Base-by-base conservation (phyloP, 2,797 vertebrate genomes). In the Crypturellus tataupa region DNA sequence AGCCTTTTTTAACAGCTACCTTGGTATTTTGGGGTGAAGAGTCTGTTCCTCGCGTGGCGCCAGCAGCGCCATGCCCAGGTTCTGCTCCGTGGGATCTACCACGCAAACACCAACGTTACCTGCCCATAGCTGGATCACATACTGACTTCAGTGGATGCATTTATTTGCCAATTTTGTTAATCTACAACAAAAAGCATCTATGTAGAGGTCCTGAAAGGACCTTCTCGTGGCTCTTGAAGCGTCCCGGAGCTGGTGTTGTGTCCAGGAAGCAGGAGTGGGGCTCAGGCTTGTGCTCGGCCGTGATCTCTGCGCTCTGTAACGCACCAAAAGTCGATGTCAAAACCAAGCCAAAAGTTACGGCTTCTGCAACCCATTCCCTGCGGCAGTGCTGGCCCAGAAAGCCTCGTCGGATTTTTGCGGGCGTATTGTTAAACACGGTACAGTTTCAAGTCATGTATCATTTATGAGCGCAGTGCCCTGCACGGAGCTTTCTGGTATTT, bases 381-480 rank as follows among this genome's bases (percentile, higher is more conserved):
- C 29, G 25, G 31, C 11, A 14, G 2, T 21, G 55, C 8, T 14
- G 60, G 27, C 44, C 27, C 35, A 20, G 55, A 64, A 44, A 64
- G 13, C n/a, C 24, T 39, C 39, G 8, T 0, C 0, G 2, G 13
- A 2, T 27, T 67, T 84, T 49, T 37, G 10, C 31, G 44, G 31
- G 6, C 8, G 10, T 46, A 20, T 39, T 62, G 29, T n/a, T 75
- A 63, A 63, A 25, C 10, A 1, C 2, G 10, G 29, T 65, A 53
- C 2, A 6, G 31, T 72, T 72, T 85, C 46, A 51, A 79, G 56
- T 60, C 14, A 19, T 33, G 16, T 58, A 18, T 49, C 21, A 7
- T 55, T 87, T 63, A 51, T 27, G 39, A 58, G 47, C 29, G 8
- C 0, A 1, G 14, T 73, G 5, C 8, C 12, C 40, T 65, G 60